A percentile compares a stretch with the other conserved stretches of the same genome.
Conservation (phyloP, 2,113 vertebrate genomes). For the Callaeas wilsoni region DNA sequence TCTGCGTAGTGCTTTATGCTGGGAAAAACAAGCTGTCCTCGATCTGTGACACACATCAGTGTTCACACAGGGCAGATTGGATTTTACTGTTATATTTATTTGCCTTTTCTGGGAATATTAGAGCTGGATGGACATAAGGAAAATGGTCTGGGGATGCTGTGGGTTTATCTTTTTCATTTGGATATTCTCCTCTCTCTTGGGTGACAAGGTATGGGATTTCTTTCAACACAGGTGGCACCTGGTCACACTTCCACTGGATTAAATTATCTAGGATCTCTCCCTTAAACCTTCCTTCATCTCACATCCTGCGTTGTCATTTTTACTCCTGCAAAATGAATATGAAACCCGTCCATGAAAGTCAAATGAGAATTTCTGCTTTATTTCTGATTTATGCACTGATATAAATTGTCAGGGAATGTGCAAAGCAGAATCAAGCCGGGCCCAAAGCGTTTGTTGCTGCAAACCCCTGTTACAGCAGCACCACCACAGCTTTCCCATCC, state of each 20-base stretch:
- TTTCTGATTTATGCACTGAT: not conserved
- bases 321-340: not conserved
- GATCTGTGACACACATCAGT: not conserved
- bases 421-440: not conserved
- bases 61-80: not conserved
- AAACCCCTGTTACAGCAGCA: not conserved
- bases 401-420: not conserved
- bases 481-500: accelerated
- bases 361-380: not conserved
- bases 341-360: not conserved
- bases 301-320: not conserved
- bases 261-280: not conserved
- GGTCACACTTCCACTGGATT: not conserved
- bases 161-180: not conserved
- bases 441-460: accelerated
- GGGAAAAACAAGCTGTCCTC: not conserved
- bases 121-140: not conserved
- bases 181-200: not conserved
- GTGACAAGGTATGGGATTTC: not conserved
- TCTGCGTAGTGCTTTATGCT: not conserved
- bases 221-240: not conserved
- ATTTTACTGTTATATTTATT: not conserved
- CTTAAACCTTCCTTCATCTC: not conserved
- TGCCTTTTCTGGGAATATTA: not conserved
- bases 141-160: not conserved